Evolutionary conservation across 2,888 invertebrate genomes (phyloP).

Genomic region (Eubasilissa splendida): DNA sequence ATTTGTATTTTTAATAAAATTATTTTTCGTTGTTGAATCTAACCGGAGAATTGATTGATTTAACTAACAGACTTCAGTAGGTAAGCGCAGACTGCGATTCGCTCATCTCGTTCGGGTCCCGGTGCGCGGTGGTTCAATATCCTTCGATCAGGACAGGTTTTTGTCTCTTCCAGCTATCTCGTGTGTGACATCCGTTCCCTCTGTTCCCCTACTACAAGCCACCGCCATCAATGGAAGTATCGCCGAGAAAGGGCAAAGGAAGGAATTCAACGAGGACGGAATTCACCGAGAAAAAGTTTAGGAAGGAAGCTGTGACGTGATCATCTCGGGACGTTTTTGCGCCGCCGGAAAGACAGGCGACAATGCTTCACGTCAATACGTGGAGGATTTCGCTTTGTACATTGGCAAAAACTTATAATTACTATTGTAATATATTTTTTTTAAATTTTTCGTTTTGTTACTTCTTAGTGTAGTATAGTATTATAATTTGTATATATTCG

Average conservation of each 20-base stretch:
- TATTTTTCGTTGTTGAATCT: no score
- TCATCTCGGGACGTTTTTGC: no score
- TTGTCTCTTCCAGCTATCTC: constrained; percentile 13
- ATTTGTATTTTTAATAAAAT: no score
- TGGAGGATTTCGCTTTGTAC: not conserved
- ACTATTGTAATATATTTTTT: no score
- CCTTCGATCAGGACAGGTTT: constrained; percentile 9
- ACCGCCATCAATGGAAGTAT: constrained; percentile 28
- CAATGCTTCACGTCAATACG: not conserved
- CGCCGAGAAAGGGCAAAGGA: not conserved
- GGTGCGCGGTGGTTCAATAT: constrained; percentile 5
- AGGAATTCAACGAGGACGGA: not conserved
- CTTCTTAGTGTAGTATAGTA: no score
- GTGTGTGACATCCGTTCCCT: constrained; percentile 15
- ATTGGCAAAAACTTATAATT: no score
- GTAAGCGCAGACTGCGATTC: not conserved
- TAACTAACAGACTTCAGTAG: not conserved
- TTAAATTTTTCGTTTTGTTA: no score
- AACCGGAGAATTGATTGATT: no score
- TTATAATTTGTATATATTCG: no score
- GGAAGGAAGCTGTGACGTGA: not conserved
- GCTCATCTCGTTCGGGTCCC: not conserved
- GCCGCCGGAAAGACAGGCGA: constrained; percentile 4
- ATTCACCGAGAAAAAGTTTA: constrained; percentile 6
- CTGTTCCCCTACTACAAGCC: not conserved